Percentiles rank a stretch among this genome's conserved stretches.
Conservation (phyloP, 2,113 vertebrate species). For the Xyliphius kryptos region DNA sequence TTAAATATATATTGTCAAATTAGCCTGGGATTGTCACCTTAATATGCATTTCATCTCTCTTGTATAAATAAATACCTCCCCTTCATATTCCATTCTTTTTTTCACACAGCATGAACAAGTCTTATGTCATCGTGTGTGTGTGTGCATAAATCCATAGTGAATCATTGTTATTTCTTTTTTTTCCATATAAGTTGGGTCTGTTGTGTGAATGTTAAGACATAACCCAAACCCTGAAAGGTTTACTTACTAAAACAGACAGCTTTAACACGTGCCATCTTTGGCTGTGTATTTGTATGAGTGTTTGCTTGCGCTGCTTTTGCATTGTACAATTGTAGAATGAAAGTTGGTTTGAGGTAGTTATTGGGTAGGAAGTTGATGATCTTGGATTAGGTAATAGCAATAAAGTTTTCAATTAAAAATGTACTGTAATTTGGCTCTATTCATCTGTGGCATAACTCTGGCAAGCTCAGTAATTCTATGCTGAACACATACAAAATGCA, state of each 20-base stretch:
- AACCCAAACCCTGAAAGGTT: conserved; percentile 21
- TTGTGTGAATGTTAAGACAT: conserved; percentile 3
- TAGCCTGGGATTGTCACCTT: conserved; percentile 43
- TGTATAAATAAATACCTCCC: conserved; percentile 49
- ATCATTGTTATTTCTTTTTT: too few species aligned
- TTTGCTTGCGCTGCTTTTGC: conserved; percentile 24
- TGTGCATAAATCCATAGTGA: conserved; percentile 37
- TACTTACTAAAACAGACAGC: conserved; percentile 46
- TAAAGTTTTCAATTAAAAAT: background rate
- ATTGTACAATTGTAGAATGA: conserved; percentile 7
- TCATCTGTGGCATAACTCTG: background rate
- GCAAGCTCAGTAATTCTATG: background rate
- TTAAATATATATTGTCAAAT: conserved; percentile 43
- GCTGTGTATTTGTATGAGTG: conserved; percentile 17
- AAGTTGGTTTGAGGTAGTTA: background rate
- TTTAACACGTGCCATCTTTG: conserved; percentile 41
- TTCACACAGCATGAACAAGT: conserved; percentile 38
- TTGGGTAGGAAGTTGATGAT: background rate
- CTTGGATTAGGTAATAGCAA: background rate
- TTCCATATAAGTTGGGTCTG: conserved; percentile 26
- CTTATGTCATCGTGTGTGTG: conserved; percentile 41
- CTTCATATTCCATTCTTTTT: conserved; percentile 35
- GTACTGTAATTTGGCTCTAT: too few species aligned
- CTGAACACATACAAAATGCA: too few species aligned
- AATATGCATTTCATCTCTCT: conserved; percentile 47